Evolutionary conservation across 1,140 invertebrate genomes (phyloP), one percentile per base, ranked within the genome.

Genomic region (Bombyx mandarina): DNA sequence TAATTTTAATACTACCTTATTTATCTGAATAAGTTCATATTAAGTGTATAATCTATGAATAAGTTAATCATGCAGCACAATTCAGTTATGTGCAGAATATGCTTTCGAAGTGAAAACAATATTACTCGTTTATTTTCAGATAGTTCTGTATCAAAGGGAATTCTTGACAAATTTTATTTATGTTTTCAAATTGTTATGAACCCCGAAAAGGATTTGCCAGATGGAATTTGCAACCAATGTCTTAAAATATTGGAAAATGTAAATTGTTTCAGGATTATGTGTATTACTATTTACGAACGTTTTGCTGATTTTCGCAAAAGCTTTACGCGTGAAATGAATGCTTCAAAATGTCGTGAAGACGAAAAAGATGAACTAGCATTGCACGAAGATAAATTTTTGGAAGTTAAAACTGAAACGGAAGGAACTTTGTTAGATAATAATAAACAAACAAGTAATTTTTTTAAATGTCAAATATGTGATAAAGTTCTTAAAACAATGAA

Each of bases 111-210:
- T 51, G 60, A 53, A 48, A 44, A 67, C 61, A 51, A 69, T n/a
- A 47, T 53, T 9, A 61, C 55, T 18, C 46, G 70, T 62, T 65
- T 82, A 43, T 73, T 75, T 64, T 65, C 58, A 44, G 45, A 67
- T 43, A 54, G 61, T 12, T 52, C 66, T 52, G 56, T 68, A 62
- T 73, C 77, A 44, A 71, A 66, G 56, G 57, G 65, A 12, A 67
- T 80, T 63, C 52, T 75, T 45, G 57, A 71, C 9, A 84, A 75
- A 62, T 71, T 84, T 50, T 65, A 65, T 55, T 6, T 57, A 43
- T 86, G 83, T 74, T 82, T 81, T 62, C 73, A 75, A 71, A 61
- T 84, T 57, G 61, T 55, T 56, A 44, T 86, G 50, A 54, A 53
- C 12, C 50, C 47, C 51, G 66, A 79, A 52, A 70, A 70, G 48